Conservation (phyloP, 2,797 vertebrate genomes). For the Danio aesculapii region DNA sequence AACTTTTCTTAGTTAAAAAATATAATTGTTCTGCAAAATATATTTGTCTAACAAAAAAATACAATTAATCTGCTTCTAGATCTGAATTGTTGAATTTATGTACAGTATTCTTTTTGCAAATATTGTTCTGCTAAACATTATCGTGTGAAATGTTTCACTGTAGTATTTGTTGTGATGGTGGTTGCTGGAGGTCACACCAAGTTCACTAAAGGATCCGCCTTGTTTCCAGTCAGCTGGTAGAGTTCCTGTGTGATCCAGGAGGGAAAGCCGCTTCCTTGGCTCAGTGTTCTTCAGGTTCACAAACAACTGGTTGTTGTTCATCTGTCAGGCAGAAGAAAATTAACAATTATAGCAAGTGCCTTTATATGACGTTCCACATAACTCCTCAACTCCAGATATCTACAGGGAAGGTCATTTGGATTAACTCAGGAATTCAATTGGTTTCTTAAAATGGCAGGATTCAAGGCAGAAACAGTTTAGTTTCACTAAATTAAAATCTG, state of each 20-base stretch:
- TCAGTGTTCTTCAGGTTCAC: constrained; percentile 87
- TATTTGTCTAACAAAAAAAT: too few species aligned
- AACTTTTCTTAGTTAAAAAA: too few species aligned
- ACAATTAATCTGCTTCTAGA: too few species aligned
- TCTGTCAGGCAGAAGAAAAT: constrained; percentile 69
- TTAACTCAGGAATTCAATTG: not conserved
- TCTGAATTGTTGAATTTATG: too few species aligned
- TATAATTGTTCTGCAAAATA: too few species aligned
- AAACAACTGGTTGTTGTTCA: constrained; percentile 87
- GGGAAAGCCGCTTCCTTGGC: constrained; percentile 79
- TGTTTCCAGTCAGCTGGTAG: constrained; percentile 95
- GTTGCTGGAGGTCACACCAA: constrained; percentile 76
- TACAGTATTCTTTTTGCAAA: not conserved
- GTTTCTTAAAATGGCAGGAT: not conserved
- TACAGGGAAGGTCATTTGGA: not conserved
- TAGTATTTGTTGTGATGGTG: not conserved
- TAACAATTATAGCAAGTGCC: not conserved
- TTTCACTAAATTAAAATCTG: not conserved
- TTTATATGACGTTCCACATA: not conserved
- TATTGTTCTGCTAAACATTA: not conserved
- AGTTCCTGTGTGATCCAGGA: constrained; percentile 84
- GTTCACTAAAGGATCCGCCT: constrained; percentile 88
- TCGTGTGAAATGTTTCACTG: not conserved
- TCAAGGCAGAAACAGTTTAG: not conserved
- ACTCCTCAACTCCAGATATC: not conserved